These are phyloP conservation scores for Antedon bifida DNA, from an alignment of 35 echinoderm and acorn worm genomes.

Conservation along the genomic window DNA sequence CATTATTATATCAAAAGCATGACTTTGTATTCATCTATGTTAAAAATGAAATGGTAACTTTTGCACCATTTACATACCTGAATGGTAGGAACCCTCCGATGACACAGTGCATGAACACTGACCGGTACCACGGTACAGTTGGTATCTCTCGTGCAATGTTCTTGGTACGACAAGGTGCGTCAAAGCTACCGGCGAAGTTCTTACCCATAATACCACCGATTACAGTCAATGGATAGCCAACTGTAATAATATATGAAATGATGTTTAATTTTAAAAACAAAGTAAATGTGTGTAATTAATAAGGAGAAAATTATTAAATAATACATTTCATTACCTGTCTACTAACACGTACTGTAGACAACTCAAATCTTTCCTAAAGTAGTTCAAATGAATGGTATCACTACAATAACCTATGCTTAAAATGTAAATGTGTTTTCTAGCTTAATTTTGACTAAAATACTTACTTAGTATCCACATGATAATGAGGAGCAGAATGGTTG, in stretches of 20 bases:
- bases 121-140: slow-evolving; percentile 80
- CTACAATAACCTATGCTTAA: no score
- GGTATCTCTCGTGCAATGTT: slow-evolving; percentile 93
- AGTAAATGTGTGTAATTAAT: no score
- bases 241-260: slow-evolving; percentile 19
- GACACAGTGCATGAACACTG: slow-evolving; percentile 66
- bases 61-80: slow-evolving; percentile 55
- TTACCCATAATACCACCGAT: slow-evolving; percentile 96
- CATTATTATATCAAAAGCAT: no score
- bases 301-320: no score
- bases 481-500: slow-evolving; percentile 69
- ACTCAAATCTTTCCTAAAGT: no score
- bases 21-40: no score
- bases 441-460: no score
- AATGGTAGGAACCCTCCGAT: slow-evolving; percentile 95
- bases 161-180: slow-evolving; percentile 92
- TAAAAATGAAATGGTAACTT: no score
- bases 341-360: no score
- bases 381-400: no score
- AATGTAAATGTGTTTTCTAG: no score
- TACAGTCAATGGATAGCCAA: slow-evolving; percentile 88
- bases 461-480: slow-evolving; percentile 79
- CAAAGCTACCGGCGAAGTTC: slow-evolving; percentile 76
- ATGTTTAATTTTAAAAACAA: background rate
- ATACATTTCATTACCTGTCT: no score